Base-by-base conservation (phyloP, 2,797 vertebrate species). In the Etheostoma nigrum region DNA sequence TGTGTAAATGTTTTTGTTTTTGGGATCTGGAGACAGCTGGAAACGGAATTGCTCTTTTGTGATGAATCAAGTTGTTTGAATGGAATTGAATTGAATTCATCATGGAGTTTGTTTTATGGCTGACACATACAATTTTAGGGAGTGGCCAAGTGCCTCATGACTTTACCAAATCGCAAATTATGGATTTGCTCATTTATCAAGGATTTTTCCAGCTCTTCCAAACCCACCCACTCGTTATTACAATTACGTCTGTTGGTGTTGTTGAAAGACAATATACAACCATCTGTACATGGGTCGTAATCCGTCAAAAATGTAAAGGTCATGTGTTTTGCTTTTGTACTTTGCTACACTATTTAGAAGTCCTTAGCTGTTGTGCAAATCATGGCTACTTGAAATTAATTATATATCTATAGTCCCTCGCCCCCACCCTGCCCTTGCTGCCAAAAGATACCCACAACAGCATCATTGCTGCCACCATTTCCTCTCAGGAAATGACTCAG, bases 401-500 rank as follows among this genome's bases (percentile, higher is more conserved):
- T 2, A 62, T 53, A 44, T 72, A 11, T 59, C 48, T 59, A 13
- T 23, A 58, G 62, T 55, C 60, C 64, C 27, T 64, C 44, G 27
- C 63, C 63, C 72, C 72, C 76, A 67, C 65, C 62, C 67, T 21
- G 6, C 13, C 19, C 9, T 21, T 7, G 57, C 53, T 71, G 86
- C 86, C 72, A 76, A 49, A 21, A 81, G 70, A 81, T 72, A 72
- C 62, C 74, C 78, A 74, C 79, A 81, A 78, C 60, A 70, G 65
- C 75, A 73, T 62, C 71, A 74, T 78, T 76, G 73, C 75, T 10
- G 18, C 69, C 69, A 74, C 72, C 40, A 55, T 76, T 85, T 88
- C 86, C 84, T 84, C 78, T 71, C 78, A 88, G 88, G 88, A 90
- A 88, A 93, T 88, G 69, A 89, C 83, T 64, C 33, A 40, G 77